phyloP scores from a whole-genome alignment of 1,140 invertebrate species.

The Drosophila asahinai region DNA sequence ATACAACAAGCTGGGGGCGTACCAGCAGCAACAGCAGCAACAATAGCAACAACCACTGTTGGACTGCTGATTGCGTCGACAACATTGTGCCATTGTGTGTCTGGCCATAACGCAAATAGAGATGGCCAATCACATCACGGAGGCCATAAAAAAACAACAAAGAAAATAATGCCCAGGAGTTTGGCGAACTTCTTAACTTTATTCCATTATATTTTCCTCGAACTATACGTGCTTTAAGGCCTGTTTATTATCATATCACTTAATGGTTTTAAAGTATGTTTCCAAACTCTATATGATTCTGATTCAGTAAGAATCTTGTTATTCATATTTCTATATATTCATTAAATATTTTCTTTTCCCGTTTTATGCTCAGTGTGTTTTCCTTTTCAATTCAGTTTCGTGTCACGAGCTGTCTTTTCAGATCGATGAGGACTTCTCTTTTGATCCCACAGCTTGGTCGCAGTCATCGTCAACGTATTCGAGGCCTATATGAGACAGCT shows the following conservation, averaged over 20 bases:
- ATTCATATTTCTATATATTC: no score
- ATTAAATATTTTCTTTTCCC: no score
- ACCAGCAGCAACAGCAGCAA: slow-evolving; percentile 29
- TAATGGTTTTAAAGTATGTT: slow-evolving; percentile 1
- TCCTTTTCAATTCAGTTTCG: slow-evolving; percentile 8
- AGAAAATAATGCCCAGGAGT: slow-evolving; percentile 5
- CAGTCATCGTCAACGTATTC: slow-evolving; percentile 38
- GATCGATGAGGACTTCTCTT: slow-evolving; percentile 12
- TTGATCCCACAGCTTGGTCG: slow-evolving; percentile 25
- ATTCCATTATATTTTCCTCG: not conserved
- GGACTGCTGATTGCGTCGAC: slow-evolving; percentile 75
- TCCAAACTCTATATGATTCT: not conserved
- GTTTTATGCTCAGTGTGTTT: not conserved
- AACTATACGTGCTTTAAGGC: not conserved
- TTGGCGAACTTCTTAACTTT: slow-evolving; percentile 10
- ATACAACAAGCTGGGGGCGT: slow-evolving; percentile 21
- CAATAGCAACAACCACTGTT: slow-evolving; percentile 35
- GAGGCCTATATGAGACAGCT: slow-evolving; percentile 69
- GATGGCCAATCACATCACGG: slow-evolving; percentile 44
- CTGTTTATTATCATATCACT: not conserved
- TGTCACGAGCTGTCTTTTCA: slow-evolving; percentile 28
- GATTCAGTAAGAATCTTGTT: no score
- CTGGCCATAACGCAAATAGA: slow-evolving; percentile 50
- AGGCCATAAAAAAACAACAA: slow-evolving; percentile 2
- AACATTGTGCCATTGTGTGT: slow-evolving; percentile 77